phyloP scores from a whole-genome alignment of 2,113 vertebrate genomes.

The Mobula hypostoma region DNA sequence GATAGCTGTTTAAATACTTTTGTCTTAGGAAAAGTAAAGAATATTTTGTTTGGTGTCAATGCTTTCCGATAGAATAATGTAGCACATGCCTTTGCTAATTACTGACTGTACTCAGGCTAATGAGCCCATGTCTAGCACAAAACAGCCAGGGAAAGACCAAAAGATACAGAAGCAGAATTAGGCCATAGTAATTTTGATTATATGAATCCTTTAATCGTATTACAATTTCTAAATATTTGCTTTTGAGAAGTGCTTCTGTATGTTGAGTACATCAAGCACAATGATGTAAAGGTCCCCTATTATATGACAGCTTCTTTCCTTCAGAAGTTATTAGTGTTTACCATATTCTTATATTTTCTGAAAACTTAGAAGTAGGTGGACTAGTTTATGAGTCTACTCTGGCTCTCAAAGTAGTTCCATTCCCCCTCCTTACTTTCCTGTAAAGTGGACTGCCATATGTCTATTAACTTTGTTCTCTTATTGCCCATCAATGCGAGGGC shows the following conservation, averaged over 20 bases:
- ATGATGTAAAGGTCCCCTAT: background rate
- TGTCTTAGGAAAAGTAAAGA: background rate
- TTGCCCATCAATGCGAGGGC: too few species aligned
- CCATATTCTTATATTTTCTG: too few species aligned
- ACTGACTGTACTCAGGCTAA: background rate
- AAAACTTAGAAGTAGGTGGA: too few species aligned
- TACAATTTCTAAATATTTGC: background rate
- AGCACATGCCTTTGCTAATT: background rate
- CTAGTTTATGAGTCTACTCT: too few species aligned
- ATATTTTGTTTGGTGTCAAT: background rate
- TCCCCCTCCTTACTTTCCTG: too few species aligned
- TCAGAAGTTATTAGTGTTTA: background rate
- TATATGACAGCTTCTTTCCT: background rate
- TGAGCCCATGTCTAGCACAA: background rate
- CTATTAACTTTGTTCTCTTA: too few species aligned
- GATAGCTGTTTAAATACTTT: background rate
- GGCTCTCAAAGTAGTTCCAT: too few species aligned
- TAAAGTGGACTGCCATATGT: too few species aligned
- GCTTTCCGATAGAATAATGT: background rate
- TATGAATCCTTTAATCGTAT: background rate
- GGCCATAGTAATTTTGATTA: background rate
- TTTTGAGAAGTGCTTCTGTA: background rate
- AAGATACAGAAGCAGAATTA: background rate
- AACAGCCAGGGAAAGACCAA: background rate
- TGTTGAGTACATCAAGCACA: background rate